phyloP scores from a whole-genome alignment of 2,797 vertebrate genomes.

The Neosilurus hyrtlii region DNA sequence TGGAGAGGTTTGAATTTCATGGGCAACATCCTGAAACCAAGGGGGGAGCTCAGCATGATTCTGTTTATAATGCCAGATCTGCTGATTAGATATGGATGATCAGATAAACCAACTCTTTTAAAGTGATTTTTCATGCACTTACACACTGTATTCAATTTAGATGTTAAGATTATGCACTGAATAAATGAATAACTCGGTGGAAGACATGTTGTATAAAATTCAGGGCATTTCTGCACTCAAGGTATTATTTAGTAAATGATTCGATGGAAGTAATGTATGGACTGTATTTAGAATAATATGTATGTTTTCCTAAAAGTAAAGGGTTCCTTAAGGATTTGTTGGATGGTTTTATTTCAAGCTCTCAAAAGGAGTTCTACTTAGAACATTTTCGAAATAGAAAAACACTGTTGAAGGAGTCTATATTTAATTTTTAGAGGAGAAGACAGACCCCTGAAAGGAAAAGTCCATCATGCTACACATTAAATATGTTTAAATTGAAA shows the following conservation, averaged over 20 bases:
- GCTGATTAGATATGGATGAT: conserved; percentile 72
- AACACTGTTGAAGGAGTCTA: neutral
- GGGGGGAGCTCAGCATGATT: conserved; percentile 54
- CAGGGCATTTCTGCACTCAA: conserved; percentile 7
- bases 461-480: neutral
- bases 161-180: conserved; percentile 72
- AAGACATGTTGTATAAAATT: conserved; percentile 36
- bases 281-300: conserved; percentile 1
- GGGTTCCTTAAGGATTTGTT: neutral
- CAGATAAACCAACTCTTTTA: conserved; percentile 73
- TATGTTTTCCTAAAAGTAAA: conserved; percentile 3
- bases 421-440: neutral
- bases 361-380: neutral
- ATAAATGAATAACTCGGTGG: conserved; percentile 62
- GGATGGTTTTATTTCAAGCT: conserved; percentile 1
- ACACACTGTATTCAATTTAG: conserved; percentile 77
- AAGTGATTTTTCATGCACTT: conserved; percentile 70
- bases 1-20: conserved; percentile 51
- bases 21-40: conserved; percentile 50
- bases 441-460: neutral
- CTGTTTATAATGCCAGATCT: conserved; percentile 68
- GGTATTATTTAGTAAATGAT: conserved; percentile 26
- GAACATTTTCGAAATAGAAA: neutral
- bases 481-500: neutral
- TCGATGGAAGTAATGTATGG: conserved; percentile 32